These are phyloP conservation scores for Marasmarcha lunaedactyla DNA, from an alignment of 2,888 invertebrate species.

Conservation along the genomic window DNA sequence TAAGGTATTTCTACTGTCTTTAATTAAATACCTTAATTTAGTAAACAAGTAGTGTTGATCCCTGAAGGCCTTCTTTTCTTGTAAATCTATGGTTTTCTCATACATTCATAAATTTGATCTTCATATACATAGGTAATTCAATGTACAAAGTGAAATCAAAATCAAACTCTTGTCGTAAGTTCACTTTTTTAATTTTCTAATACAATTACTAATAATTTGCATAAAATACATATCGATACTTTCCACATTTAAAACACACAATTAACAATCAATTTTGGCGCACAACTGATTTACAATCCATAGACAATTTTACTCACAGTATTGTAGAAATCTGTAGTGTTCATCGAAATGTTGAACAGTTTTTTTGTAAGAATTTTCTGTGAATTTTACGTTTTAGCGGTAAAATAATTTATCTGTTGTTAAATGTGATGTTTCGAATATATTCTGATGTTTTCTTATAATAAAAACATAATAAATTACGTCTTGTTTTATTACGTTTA, in stretches of 20 bases:
- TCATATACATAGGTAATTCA: too few species aligned
- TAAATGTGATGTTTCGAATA: slow-evolving; percentile 58
- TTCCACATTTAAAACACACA: slow-evolving; percentile 6
- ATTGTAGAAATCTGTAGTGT: not conserved
- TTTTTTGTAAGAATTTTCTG: not conserved
- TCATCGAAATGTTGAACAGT: not conserved
- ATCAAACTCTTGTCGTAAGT: too few species aligned
- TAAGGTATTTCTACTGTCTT: too few species aligned
- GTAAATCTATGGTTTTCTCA: too few species aligned
- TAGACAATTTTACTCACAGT: not conserved
- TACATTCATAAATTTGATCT: too few species aligned
- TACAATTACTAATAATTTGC: not conserved
- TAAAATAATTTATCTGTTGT: slow-evolving; percentile 33
- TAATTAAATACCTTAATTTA: too few species aligned
- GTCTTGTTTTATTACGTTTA: slow-evolving; percentile 31
- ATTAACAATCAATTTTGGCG: slow-evolving; percentile 14
- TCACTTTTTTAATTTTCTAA: too few species aligned
- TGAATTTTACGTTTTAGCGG: not conserved
- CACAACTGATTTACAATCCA: slow-evolving; percentile 9
- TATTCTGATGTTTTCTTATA: slow-evolving; percentile 64
- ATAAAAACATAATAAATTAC: slow-evolving; percentile 24
- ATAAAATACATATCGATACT: not conserved
- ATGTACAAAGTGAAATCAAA: too few species aligned
- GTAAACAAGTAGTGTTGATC: too few species aligned
- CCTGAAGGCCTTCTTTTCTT: too few species aligned